Percentiles rank a stretch among this genome's conserved stretches.
phyloP scores from a whole-genome alignment of 2,888 invertebrate species.

The Drosophila meridionalis region DNA sequence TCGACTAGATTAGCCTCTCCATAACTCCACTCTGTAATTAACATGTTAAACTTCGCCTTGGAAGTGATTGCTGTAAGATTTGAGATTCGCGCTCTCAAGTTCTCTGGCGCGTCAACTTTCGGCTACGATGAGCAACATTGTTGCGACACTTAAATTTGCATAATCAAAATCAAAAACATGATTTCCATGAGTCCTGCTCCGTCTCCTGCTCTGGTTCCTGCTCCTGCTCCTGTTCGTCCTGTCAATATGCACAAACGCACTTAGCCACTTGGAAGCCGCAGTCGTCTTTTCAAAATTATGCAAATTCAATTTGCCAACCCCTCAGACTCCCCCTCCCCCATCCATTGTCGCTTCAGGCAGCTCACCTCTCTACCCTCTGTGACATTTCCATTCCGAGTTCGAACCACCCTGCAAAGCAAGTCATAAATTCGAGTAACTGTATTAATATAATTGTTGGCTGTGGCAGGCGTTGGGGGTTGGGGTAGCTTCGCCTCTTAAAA shows the following conservation, averaged over 20 bases:
- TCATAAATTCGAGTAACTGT: slow-evolving; percentile 81
- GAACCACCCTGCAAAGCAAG: slow-evolving; percentile 23
- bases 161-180: slow-evolving; percentile 83
- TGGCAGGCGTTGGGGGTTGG: slow-evolving; percentile 28
- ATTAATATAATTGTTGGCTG: slow-evolving; percentile 77
- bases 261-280: slow-evolving; percentile 77
- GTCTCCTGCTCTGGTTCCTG: no score
- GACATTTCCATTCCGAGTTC: slow-evolving; percentile 8
- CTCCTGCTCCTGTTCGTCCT: slow-evolving; percentile 28
- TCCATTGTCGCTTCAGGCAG: neutral
- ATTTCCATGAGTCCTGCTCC: slow-evolving; percentile 59
- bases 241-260: slow-evolving; percentile 69
- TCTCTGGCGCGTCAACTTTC: slow-evolving; percentile 59
- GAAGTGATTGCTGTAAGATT: slow-evolving; percentile 42
- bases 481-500: slow-evolving; percentile 57
- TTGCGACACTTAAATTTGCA: slow-evolving; percentile 83
- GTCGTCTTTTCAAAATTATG: slow-evolving; percentile 77
- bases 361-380: neutral
- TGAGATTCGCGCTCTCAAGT: slow-evolving; percentile 7
- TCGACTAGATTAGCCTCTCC: neutral
- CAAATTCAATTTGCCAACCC: slow-evolving; percentile 80
- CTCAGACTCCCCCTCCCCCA: slow-evolving; percentile 3
- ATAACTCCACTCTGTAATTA: slow-evolving; percentile 52
- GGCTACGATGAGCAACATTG: slow-evolving; percentile 77
- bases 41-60: slow-evolving; percentile 50